Percentiles rank a stretch among this genome's conserved stretches.
Evolutionary conservation across 2,888 invertebrate genomes (phyloP).

Genomic region (Drosophila lutescens): DNA sequence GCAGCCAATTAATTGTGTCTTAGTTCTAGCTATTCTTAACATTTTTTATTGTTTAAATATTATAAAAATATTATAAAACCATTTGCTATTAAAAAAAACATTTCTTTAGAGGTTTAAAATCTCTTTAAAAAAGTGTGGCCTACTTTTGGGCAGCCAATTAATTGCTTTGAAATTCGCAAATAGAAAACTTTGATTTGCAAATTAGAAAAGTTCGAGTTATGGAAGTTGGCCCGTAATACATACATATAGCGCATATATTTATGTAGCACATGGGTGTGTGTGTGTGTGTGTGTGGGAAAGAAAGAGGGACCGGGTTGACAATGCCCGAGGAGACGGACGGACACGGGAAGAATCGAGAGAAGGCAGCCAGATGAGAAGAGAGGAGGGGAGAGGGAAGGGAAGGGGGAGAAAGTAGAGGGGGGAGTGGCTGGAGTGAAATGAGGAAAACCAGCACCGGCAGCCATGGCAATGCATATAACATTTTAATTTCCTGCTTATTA

Average conservation of each 20-base stretch:
- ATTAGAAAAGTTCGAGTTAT: background rate
- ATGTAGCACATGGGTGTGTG: slow-evolving; percentile 8
- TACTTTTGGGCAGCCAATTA: background rate
- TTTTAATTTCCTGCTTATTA: slow-evolving; percentile 82
- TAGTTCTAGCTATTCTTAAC: no score
- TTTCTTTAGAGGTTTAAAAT: no score
- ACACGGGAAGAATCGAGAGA: slow-evolving; percentile 28
- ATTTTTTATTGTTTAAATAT: no score
- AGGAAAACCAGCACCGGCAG: slow-evolving; percentile 36
- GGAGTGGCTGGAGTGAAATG: slow-evolving; percentile 9
- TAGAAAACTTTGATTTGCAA: background rate
- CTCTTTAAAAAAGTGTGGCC: no score
- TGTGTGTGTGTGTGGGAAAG: slow-evolving; percentile 2
- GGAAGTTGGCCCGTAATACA: slow-evolving; percentile 10
- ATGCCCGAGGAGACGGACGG: slow-evolving; percentile 38
- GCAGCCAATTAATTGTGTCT: no score
- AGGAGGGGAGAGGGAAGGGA: background rate
- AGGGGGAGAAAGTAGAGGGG: background rate
- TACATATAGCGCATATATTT: background rate
- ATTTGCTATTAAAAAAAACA: no score
- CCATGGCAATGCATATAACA: slow-evolving; percentile 75
- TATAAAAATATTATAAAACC: no score
- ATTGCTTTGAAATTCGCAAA: background rate
- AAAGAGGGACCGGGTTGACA: slow-evolving; percentile 37
- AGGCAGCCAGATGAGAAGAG: slow-evolving; percentile 6